Evolutionary conservation across 1,140 invertebrate genomes (phyloP), one percentile per base, ranked within the genome.

Genomic region (Drosophila neocordata): DNA sequence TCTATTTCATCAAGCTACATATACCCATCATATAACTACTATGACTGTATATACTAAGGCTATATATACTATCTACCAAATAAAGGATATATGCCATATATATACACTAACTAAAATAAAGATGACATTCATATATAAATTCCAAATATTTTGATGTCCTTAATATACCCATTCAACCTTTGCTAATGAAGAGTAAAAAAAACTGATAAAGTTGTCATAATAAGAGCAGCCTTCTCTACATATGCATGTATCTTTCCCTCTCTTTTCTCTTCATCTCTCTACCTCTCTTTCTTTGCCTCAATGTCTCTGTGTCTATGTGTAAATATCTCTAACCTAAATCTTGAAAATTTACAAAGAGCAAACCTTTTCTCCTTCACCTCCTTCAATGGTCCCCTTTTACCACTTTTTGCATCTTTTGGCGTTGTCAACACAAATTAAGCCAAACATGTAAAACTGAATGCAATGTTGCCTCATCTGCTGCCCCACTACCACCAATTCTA

Each of bases 341-440:
- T 83, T 83, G 67, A 59, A 83, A 83, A 83, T 83, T 60, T 83
- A 83, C 79, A 83, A 83, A 83, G 79, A 65, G 57, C 71, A 62
- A 67, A 51, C 38, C 64, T 31, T 34, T 15, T 34, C 37, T 41
- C 27, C 22, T 44, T 15, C 15, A 22, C 38, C 18, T 31, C 37
- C 31, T 41, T 24, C 4, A 24, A 24, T 24, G 22, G 2, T 24
- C 22, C 22, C 22, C 22, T 2, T 24, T 34, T 8, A 11, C 24
- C 38, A 15, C 38, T 31, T 31, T 31, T 31, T 31, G 27, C 6
- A 31, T 37, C 20, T 38, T 69, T 74, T 69, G 71, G 44, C 60
- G 61, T 63, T 83, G 79, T 83, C 79, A 83, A 83, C 80, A 77
- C 76, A 84, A 84, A 84, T 84, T 84, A 84, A 84, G 80, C 76